Conservation (phyloP, 2,113 vertebrate genomes). For the Suricata suricatta region DNA sequence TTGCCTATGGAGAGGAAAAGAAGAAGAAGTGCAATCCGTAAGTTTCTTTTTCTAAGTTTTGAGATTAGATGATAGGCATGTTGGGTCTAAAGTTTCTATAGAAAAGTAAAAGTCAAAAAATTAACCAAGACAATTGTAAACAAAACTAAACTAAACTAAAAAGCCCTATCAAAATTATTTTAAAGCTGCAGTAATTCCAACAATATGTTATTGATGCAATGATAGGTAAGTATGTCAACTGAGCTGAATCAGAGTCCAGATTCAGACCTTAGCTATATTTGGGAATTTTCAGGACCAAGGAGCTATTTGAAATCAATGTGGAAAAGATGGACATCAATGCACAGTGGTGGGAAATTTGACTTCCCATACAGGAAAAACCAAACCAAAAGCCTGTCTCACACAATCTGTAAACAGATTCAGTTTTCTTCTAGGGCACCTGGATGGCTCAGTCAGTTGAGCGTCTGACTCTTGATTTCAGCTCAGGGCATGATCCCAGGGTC, state of each 20-base stretch:
- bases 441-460: too few relatives aligned
- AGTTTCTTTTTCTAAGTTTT: constrained; percentile 75
- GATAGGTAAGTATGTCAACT: neutral
- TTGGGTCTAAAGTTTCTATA: neutral
- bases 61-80: neutral
- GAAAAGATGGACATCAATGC: neutral
- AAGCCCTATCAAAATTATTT: neutral
- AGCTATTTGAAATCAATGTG: neutral
- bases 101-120: neutral
- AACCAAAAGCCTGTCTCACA: neutral
- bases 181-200: neutral
- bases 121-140: neutral
- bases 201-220: neutral
- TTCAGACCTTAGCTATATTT: neutral
- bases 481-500: too few relatives aligned
- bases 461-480: too few relatives aligned
- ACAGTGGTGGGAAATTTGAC: neutral
- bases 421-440: neutral
- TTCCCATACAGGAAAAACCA: neutral
- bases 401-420: neutral
- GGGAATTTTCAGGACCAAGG: neutral
- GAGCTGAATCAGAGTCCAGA: neutral
- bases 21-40: constrained; percentile 94
- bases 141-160: neutral
- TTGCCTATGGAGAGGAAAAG: constrained; percentile 88